phyloP scores from a whole-genome alignment of 1,140 invertebrate species.

The Anoplolepis gracilipes region DNA sequence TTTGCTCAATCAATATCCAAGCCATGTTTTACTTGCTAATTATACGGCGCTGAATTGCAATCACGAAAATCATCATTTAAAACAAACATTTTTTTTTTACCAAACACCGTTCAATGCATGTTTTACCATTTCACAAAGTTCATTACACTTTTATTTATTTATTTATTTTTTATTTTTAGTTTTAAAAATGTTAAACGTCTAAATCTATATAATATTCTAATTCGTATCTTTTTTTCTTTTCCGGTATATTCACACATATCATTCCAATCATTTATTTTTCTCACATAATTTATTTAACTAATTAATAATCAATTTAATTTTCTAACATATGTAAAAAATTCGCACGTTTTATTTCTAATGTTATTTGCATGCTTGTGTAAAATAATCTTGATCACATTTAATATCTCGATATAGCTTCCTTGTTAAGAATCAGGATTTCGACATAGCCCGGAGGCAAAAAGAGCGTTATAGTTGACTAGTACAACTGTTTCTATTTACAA shows the following conservation, averaged over 20 bases:
- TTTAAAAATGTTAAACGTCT: not conserved
- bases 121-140: not conserved
- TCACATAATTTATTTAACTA: not conserved
- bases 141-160: not conserved
- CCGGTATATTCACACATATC: not conserved
- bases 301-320: not conserved
- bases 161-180: not conserved
- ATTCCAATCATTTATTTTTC: not conserved
- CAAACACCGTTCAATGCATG: not conserved
- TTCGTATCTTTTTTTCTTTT: not conserved
- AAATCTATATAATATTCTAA: not conserved
- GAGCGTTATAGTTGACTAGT: not conserved
- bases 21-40: slow-evolving; percentile 49
- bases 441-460: slow-evolving; percentile 6
- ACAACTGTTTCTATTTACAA: not conserved
- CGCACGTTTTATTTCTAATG: not conserved
- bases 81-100: not conserved
- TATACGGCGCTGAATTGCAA: slow-evolving; percentile 42
- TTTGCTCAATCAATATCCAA: slow-evolving; percentile 48
- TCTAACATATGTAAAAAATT: not conserved
- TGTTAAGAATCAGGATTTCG: not conserved
- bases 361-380: not conserved
- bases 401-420: not conserved
- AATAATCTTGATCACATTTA: not conserved
- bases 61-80: slow-evolving; percentile 40